phyloP scores from a whole-genome alignment of 1,140 invertebrate species.

The Pseudomyrmex sp. region DNA sequence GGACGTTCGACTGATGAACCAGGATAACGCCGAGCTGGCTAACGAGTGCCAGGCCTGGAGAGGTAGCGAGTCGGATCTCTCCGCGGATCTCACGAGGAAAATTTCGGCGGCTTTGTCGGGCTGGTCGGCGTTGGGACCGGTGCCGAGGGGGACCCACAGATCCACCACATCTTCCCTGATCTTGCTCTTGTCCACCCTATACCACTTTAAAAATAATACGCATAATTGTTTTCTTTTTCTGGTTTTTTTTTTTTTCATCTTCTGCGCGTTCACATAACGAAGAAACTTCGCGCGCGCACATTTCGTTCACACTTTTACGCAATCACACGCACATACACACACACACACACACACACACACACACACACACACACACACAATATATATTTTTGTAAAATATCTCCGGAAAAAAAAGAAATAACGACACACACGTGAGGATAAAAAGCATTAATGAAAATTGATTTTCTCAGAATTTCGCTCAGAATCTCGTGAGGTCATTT shows the following conservation, averaged over 20 bases:
- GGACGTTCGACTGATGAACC: conserved; percentile 90
- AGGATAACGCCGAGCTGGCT: conserved; percentile 87
- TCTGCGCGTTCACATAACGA: background rate
- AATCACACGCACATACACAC: background rate
- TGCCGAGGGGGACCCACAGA: conserved; percentile 86
- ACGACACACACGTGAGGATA: background rate
- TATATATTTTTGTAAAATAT: background rate
- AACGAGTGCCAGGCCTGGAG: conserved; percentile 89
- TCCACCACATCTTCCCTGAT: conserved; percentile 81
- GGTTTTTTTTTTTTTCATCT: too few species aligned
- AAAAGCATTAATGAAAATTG: conserved; percentile 25
- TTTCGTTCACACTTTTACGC: background rate
- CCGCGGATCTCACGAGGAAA: conserved; percentile 88
- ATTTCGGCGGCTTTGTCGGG: conserved; percentile 87
- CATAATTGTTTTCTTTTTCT: background rate
- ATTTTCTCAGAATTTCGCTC: conserved; percentile 24
- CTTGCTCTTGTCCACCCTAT: conserved; percentile 82
- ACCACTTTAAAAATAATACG: conserved; percentile 84
- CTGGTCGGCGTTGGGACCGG: conserved; percentile 75
- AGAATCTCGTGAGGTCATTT: conserved; percentile 19
- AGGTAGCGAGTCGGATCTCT: conserved; percentile 88
- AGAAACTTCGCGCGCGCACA: background rate
- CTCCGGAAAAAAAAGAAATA: background rate
- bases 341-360: too few species aligned
- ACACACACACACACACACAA: too few species aligned